A percentile compares a stretch with the other conserved stretches of the same genome.
These are phyloP conservation scores for Euura saliciscinereae DNA, from an alignment of 1,140 invertebrate genomes.

Conservation along the genomic window DNA sequence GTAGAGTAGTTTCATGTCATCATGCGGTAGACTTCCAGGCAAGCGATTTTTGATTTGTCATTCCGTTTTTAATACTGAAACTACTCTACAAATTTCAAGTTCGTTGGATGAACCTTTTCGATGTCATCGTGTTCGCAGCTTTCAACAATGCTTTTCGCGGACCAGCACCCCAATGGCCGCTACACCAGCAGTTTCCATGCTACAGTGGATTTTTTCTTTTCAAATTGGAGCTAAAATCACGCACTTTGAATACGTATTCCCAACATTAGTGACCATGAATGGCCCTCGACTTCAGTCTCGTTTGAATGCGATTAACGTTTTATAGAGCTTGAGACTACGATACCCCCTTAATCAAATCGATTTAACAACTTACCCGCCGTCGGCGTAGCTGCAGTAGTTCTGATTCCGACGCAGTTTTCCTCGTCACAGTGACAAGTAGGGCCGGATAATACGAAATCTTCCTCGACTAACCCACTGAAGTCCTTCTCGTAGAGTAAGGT, in stretches of 20 bases:
- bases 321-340: background rate
- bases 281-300: background rate
- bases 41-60: no score
- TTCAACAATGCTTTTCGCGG: no score
- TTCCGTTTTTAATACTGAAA: no score
- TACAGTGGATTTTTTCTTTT: background rate
- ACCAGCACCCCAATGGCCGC: no score
- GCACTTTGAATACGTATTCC: background rate
- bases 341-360: background rate
- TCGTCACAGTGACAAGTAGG: background rate
- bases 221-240: background rate
- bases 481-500: background rate
- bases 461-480: background rate
- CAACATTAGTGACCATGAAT: background rate
- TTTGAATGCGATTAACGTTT: background rate
- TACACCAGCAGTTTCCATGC: no score
- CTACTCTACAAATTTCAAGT: no score
- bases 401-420: background rate
- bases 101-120: no score
- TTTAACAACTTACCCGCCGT: background rate
- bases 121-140: no score
- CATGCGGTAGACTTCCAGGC: no score
- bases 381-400: background rate
- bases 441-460: background rate
- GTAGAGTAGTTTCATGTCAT: no score